These are phyloP conservation scores for Gymnoscopelus microlampas DNA, from an alignment of 2,797 vertebrate genomes.

Conservation along the genomic window DNA sequence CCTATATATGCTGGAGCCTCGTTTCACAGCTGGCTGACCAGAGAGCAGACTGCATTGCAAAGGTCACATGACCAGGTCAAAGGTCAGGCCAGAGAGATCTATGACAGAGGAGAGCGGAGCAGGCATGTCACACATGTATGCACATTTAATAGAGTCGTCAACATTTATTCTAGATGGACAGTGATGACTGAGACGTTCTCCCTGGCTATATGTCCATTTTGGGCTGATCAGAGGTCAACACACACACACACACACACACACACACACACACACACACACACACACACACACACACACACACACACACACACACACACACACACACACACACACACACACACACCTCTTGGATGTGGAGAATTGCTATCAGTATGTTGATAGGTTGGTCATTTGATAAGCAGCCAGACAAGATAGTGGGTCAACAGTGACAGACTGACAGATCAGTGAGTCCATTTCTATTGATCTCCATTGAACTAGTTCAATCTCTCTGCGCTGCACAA, in stretches of 20 bases:
- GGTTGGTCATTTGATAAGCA: slow-evolving; percentile 40
- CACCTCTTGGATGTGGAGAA: background rate
- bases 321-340: slow-evolving; percentile 8
- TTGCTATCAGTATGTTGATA: slow-evolving; percentile 9
- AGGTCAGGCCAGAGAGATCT: slow-evolving; percentile 62
- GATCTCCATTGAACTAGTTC: slow-evolving; percentile 7
- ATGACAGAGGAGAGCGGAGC: slow-evolving; percentile 45
- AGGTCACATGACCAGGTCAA: slow-evolving; percentile 66
- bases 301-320: slow-evolving; percentile 10
- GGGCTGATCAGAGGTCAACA: slow-evolving; percentile 7
- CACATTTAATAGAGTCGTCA: slow-evolving; percentile 39
- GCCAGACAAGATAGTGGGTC: slow-evolving; percentile 8
- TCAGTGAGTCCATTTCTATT: slow-evolving; percentile 8
- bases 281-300: slow-evolving; percentile 6
- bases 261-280: slow-evolving; percentile 16
- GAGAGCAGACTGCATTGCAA: slow-evolving; percentile 43
- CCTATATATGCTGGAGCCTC: slow-evolving; percentile 5
- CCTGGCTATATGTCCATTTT: slow-evolving; percentile 17
- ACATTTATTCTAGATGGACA: slow-evolving; percentile 50
- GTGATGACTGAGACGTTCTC: slow-evolving; percentile 22
- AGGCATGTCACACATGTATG: slow-evolving; percentile 14
- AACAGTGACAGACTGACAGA: slow-evolving; percentile 16
- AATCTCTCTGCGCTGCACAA: background rate
- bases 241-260: slow-evolving; percentile 12
- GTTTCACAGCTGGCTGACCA: slow-evolving; percentile 70